A percentile compares a stretch with the other conserved stretches of the same genome.
phyloP scores from a whole-genome alignment of 1,140 invertebrate genomes.

The Geopemphigus sp. region DNA sequence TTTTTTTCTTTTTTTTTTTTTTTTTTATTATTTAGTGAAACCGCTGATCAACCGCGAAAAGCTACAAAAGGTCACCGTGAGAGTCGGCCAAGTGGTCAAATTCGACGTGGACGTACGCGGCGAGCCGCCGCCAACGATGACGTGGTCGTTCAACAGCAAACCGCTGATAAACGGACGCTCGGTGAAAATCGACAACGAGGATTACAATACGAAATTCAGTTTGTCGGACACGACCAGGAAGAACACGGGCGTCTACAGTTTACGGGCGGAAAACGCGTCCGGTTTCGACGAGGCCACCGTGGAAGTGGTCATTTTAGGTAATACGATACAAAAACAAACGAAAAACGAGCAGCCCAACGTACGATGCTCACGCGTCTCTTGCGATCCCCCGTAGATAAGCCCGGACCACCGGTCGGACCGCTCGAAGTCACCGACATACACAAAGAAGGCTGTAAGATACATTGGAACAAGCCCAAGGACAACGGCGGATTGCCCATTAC shows the following conservation, averaged over 20 bases:
- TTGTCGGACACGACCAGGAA: slow-evolving; percentile 76
- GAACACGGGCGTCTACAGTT: slow-evolving; percentile 86
- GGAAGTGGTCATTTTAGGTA: slow-evolving; percentile 87
- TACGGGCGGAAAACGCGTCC: slow-evolving; percentile 87
- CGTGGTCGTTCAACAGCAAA: slow-evolving; percentile 79
- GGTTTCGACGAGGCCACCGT: slow-evolving; percentile 92
- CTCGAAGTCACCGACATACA: slow-evolving; percentile 88
- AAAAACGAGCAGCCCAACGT: no score
- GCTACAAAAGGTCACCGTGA: slow-evolving; percentile 80
- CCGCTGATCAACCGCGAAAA: slow-evolving; percentile 90
- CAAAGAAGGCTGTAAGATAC: slow-evolving; percentile 91
- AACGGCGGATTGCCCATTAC: slow-evolving; percentile 90
- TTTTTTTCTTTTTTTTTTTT: no score
- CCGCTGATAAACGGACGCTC: slow-evolving; percentile 63
- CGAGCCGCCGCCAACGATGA: slow-evolving; percentile 89
- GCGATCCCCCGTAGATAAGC: slow-evolving; percentile 71
- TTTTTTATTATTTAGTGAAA: slow-evolving; percentile 71
- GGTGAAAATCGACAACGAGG: slow-evolving; percentile 83
- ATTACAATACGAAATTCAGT: slow-evolving; percentile 85
- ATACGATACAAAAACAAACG: no score
- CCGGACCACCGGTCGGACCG: slow-evolving; percentile 89
- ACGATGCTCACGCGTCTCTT: no score
- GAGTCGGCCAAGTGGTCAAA: slow-evolving; percentile 87
- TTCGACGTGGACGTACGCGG: slow-evolving; percentile 92
- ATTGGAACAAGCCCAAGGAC: slow-evolving; percentile 94